Evolutionary conservation across 1,140 invertebrate genomes (phyloP).

Genomic region (Vanessa atalanta): DNA sequence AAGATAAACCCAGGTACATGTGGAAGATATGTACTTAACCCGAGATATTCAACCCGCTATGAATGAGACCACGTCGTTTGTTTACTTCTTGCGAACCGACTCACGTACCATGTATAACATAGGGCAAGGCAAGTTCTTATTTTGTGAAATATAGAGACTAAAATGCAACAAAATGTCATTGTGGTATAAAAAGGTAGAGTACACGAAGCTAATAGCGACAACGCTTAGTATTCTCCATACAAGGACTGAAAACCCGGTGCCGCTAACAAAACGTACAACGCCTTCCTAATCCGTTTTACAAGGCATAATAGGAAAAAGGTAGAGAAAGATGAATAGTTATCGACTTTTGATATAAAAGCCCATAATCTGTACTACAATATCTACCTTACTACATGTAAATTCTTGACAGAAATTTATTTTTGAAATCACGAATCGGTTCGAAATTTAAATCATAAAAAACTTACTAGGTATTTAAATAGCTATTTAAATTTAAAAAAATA

Average conservation of each 20-base stretch:
- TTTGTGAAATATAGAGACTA: neutral
- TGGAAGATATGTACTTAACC: neutral
- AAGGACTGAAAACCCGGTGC: neutral
- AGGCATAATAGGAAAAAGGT: neutral
- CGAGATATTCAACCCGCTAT: conserved; percentile 1
- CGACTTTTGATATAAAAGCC: too few species aligned
- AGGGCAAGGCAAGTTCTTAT: neutral
- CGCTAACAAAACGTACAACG: neutral
- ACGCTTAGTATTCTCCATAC: neutral
- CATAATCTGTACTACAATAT: too few species aligned
- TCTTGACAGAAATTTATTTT: too few species aligned
- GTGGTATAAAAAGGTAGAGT: neutral
- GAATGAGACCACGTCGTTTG: neutral
- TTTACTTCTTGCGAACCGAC: neutral
- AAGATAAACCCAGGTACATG: too few species aligned
- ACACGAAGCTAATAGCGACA: conserved; percentile 1
- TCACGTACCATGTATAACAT: conserved; percentile 3
- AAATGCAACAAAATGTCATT: neutral
- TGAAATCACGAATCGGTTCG: too few species aligned
- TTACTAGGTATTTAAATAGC: too few species aligned
- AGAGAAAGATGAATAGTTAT: neutral
- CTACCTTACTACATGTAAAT: too few species aligned
- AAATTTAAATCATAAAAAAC: too few species aligned
- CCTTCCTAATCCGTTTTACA: neutral
- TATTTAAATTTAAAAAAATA: too few species aligned